phyloP scores from a whole-genome alignment of 2,888 invertebrate species.

The Galeopsomyia nigrocyanea region DNA sequence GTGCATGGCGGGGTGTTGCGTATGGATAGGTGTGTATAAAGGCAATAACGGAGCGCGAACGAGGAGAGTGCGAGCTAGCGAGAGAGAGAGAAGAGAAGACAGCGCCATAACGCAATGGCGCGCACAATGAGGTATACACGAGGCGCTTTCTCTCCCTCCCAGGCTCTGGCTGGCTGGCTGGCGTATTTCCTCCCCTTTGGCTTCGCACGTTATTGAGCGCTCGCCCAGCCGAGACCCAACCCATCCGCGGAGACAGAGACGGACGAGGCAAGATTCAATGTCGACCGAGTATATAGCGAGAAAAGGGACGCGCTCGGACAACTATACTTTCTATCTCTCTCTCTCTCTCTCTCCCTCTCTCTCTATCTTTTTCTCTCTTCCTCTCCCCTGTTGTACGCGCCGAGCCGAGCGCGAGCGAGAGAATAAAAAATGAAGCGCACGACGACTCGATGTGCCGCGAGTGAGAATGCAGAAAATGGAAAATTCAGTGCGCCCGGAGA shows the following conservation, averaged over 20 bases:
- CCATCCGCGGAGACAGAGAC: slow-evolving; percentile 62
- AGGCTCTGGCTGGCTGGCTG: not conserved
- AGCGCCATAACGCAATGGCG: slow-evolving; percentile 13
- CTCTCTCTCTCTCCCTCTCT: too few relatives aligned
- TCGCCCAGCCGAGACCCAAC: slow-evolving; percentile 74
- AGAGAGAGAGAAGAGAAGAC: slow-evolving; percentile 17
- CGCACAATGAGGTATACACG: slow-evolving; percentile 26
- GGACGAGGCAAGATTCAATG: slow-evolving; percentile 32
- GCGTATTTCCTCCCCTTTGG: slow-evolving; percentile 70
- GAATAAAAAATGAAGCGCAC: slow-evolving; percentile 4
- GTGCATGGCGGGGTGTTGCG: not conserved
- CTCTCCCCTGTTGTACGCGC: too few relatives aligned
- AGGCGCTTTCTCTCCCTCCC: slow-evolving; percentile 1
- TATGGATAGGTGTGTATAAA: slow-evolving; percentile 11
- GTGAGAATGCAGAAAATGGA: slow-evolving; percentile 62
- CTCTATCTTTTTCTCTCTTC: too few relatives aligned
- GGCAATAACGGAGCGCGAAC: slow-evolving; percentile 18
- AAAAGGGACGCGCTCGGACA: not conserved
- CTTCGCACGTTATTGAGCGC: slow-evolving; percentile 76
- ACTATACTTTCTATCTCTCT: too few relatives aligned
- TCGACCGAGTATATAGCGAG: not conserved
- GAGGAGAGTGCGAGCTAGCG: not conserved
- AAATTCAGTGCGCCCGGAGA: slow-evolving; percentile 56
- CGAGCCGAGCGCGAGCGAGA: not conserved
- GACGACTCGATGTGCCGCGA: slow-evolving; percentile 39